Percentiles rank a stretch among this genome's conserved stretches.
These are phyloP conservation scores for Caenorhabditis latens DNA, from an alignment of 1,140 invertebrate species.

Conservation along the genomic window DNA sequence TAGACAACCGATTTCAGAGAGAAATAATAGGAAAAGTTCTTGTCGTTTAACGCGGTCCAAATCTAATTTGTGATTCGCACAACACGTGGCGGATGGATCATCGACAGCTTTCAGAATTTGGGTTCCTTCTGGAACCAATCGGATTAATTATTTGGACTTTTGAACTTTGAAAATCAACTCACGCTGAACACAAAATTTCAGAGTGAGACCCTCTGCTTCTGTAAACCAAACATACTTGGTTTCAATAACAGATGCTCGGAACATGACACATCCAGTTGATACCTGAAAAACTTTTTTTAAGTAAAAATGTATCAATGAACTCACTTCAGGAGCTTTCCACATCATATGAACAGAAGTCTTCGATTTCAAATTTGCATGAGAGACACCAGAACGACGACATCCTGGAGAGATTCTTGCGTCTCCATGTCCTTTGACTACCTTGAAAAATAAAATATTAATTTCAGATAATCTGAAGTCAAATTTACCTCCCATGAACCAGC, in stretches of 20 bases:
- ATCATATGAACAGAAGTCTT: constrained; percentile 90
- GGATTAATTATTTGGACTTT: constrained; percentile 8
- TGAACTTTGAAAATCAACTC: constrained; percentile 30
- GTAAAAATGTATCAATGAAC: too few species aligned
- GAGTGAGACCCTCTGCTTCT: constrained; percentile 86
- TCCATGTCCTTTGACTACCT: constrained; percentile 81
- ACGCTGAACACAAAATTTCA: constrained; percentile 87
- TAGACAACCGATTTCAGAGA: too few species aligned
- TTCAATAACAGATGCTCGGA: constrained; percentile 90
- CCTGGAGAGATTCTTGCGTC: constrained; percentile 84
- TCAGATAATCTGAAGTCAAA: background rate
- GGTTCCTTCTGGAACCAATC: constrained; percentile 79
- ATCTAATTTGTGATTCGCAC: constrained; percentile 80
- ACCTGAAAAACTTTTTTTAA: constrained; percentile 80
- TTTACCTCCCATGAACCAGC: constrained; percentile 74
- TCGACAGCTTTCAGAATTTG: constrained; percentile 84
- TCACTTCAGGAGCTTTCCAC: constrained; percentile 85
- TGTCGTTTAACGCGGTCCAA: constrained; percentile 5
- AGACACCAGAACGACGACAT: constrained; percentile 88
- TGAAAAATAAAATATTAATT: background rate
- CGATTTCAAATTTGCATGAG: constrained; percentile 84
- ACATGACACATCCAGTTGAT: constrained; percentile 85
- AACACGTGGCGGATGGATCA: constrained; percentile 83
- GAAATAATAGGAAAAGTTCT: background rate
- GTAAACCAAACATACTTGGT: constrained; percentile 87